phyloP scores from a whole-genome alignment of 37 sponge, comb jelly and placozoan species.

The Cladorhizidae sp. region DNA sequence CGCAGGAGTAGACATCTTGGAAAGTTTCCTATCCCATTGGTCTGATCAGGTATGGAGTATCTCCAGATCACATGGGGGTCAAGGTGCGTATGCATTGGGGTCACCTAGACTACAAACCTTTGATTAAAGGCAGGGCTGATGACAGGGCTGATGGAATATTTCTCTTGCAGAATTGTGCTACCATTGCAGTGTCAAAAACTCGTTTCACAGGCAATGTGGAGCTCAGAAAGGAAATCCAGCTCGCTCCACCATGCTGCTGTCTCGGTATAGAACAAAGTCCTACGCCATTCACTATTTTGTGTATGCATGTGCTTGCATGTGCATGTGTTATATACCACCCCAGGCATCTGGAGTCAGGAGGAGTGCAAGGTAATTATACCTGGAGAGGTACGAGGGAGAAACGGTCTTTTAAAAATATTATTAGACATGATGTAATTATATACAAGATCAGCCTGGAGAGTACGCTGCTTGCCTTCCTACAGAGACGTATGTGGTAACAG shows the following conservation, averaged over 20 bases:
- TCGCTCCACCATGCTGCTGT: constrained; percentile 86
- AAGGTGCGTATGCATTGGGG: constrained; percentile 68
- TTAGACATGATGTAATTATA: neutral
- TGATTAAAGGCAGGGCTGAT: too few relatives aligned
- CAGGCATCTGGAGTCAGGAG: constrained; percentile 78
- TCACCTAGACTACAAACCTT: neutral
- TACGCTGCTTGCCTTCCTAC: constrained; percentile 83
- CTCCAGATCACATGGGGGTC: constrained; percentile 98
- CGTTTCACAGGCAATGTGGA: constrained; percentile 88
- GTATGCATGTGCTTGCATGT: too few relatives aligned
- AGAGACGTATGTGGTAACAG: constrained; percentile 44
- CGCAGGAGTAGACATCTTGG: constrained; percentile 89
- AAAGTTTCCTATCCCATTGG: constrained; percentile 96
- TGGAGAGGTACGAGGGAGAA: constrained; percentile 72
- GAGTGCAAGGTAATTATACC: constrained; percentile 81
- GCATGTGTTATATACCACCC: neutral
- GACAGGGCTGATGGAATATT: neutral
- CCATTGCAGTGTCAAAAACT: constrained; percentile 52
- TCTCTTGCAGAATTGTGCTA: constrained; percentile 72
- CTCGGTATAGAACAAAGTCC: constrained; percentile 69
- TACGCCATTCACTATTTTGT: neutral
- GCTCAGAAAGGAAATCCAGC: constrained; percentile 73
- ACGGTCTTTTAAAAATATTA: neutral
- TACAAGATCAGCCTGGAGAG: constrained; percentile 70
- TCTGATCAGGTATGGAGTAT: constrained; percentile 94